phyloP scores from a whole-genome alignment of 2,113 vertebrate genomes.

The Oceanodroma tethys region DNA sequence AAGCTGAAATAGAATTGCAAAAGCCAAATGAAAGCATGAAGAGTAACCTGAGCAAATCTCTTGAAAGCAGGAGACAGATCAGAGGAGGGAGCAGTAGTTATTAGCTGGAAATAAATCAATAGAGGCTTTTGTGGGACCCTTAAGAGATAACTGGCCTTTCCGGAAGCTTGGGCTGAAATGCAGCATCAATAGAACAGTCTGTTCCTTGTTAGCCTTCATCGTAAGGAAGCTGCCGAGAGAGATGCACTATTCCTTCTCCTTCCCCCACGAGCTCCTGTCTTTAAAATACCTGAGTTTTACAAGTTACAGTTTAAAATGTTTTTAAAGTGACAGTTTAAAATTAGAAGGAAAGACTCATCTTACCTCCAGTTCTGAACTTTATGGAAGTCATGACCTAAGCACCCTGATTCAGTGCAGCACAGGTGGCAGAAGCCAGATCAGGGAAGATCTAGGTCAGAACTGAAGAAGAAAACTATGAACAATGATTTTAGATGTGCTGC shows the following conservation, averaged over 20 bases:
- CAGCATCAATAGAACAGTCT: neutral
- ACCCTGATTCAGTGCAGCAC: neutral
- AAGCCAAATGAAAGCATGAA: neutral
- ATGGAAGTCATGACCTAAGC: neutral
- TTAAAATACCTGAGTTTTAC: neutral
- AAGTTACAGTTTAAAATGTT: neutral
- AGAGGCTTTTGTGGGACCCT: neutral
- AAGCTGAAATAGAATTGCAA: neutral
- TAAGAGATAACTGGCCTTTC: neutral
- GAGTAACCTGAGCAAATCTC: neutral
- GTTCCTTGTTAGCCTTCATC: neutral
- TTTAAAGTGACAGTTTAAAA: neutral
- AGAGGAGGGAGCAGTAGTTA: neutral
- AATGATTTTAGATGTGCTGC: neutral
- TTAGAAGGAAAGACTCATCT: neutral
- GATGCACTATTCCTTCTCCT: neutral
- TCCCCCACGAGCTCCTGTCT: neutral
- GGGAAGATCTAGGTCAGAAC: neutral
- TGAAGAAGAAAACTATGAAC: neutral
- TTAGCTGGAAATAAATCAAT: neutral
- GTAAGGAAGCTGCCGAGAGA: neutral
- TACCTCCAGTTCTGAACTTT: neutral
- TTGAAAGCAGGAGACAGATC: neutral
- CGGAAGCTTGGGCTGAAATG: neutral
- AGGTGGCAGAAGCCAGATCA: neutral